These are phyloP conservation scores for Popillia japonica DNA, from an alignment of 1,140 invertebrate species.

Conservation along the genomic window DNA sequence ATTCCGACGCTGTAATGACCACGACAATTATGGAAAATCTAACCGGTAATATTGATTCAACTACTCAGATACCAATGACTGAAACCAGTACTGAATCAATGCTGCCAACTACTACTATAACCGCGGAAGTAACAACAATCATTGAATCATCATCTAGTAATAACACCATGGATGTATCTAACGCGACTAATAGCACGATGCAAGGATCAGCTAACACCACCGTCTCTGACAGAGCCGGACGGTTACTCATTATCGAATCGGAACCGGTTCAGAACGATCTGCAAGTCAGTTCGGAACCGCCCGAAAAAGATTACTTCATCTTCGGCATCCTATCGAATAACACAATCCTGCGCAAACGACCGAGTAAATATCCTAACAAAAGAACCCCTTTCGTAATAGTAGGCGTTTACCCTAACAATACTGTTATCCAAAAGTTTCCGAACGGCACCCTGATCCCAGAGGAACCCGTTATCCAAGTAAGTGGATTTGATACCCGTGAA, in stretches of 20 bases:
- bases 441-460: conserved; percentile 77
- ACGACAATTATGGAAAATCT: conserved; percentile 12
- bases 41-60: background rate
- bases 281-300: conserved; percentile 45
- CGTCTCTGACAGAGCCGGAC: conserved; percentile 55
- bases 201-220: conserved; percentile 33
- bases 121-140: background rate
- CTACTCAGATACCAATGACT: background rate
- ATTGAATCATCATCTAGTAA: conserved; percentile 10
- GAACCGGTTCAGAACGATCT: conserved; percentile 60
- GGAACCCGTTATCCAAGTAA: conserved; percentile 61
- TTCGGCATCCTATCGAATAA: conserved; percentile 78
- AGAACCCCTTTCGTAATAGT: conserved; percentile 75
- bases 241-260: conserved; percentile 59
- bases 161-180: background rate
- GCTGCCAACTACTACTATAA: background rate
- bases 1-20: conserved; percentile 12
- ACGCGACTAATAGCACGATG: conserved; percentile 22
- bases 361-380: conserved; percentile 71
- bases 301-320: conserved; percentile 71
- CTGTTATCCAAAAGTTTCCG: conserved; percentile 75
- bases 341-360: conserved; percentile 76
- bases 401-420: conserved; percentile 76
- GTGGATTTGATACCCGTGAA: conserved; percentile 60
- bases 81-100: conserved; percentile 14